Conservation (phyloP, 2,888 invertebrate species). For the Macroteleia sp. region DNA sequence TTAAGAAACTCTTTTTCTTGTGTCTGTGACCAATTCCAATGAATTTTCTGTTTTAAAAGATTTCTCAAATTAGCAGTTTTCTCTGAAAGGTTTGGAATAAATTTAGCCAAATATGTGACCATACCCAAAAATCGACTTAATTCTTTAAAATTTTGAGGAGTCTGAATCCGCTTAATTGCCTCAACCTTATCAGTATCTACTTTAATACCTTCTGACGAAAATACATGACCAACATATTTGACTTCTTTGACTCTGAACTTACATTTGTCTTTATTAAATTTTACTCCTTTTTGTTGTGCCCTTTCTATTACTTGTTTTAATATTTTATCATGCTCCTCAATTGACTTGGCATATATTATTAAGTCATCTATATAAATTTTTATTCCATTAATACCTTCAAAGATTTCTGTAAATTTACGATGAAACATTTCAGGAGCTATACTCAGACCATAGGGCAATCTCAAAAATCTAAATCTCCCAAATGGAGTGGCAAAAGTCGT, state of each 20-base stretch:
- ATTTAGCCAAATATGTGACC: constrained; percentile 69
- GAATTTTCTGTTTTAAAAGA: constrained; percentile 55
- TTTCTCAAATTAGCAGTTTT: constrained; percentile 53
- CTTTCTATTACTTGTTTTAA: constrained; percentile 36
- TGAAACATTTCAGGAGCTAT: constrained; percentile 48
- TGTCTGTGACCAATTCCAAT: constrained; percentile 67
- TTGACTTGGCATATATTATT: constrained; percentile 58
- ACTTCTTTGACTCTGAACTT: constrained; percentile 26
- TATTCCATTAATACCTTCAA: constrained; percentile 42
- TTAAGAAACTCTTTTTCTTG: constrained; percentile 63
- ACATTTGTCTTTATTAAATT: constrained; percentile 59
- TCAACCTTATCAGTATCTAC: constrained; percentile 48
- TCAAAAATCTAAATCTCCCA: neutral
- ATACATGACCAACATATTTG: constrained; percentile 50
- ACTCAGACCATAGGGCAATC: neutral
- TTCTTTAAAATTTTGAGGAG: constrained; percentile 37
- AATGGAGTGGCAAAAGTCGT: neutral
- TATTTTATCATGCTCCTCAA: constrained; percentile 21
- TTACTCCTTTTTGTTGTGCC: constrained; percentile 37
- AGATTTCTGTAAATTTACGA: constrained; percentile 19
- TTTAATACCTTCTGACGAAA: constrained; percentile 47
- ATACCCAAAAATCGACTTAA: constrained; percentile 64
- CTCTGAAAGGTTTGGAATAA: constrained; percentile 11
- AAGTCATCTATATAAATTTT: constrained; percentile 21
- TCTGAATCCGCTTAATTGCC: constrained; percentile 50